Base-by-base conservation (phyloP, 2,888 invertebrate species). In the Dascillus cervinus region DNA sequence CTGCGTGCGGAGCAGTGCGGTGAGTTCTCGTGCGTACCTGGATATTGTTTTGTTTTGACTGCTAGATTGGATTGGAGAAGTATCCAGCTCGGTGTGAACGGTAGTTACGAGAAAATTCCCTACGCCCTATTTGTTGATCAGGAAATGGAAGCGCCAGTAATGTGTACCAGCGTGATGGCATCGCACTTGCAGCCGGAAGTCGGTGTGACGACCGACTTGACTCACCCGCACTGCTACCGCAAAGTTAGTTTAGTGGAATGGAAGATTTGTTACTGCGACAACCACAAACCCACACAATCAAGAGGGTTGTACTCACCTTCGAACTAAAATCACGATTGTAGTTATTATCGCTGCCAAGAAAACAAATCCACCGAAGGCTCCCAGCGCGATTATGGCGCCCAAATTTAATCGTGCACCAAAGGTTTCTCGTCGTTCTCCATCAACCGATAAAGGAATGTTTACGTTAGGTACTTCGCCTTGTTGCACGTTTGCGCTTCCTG, bases 61-160 rank as follows among this genome's bases (percentile, higher is more conserved):
- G 66, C 72, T 77, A 79, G 67, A 77, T 71, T 36, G 83, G 83
- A 67, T 86, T 86, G 71, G 88, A 88, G 75, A 89, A 90, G 71
- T 86, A 86, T 59, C 89, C 90, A 53, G 89, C 89, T 50, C 75
- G 71, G 58, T 81, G 81, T 58, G 74, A 75, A 40, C 81, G 75
- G 63, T 78, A 79, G 56, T 77, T 76, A 55, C 86, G 76, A 48
- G 78, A 79, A 56, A 85, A 79, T 69, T 90, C 88, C 44, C 90
- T 76, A 58, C 88, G 72, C 52, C 87, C 90, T 56, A 90, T 80
- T 65, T 88, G 89, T 72, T 90, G 89, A 72, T 91, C 90, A 57
- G 89, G 88, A 71, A 91, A 91, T 50, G 90, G 90, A 58, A 90
- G 75, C 50, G 90, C 90, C 65, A 90, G 77, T 55, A 90, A 78